These are phyloP conservation scores for Pristiophorus japonicus DNA, from an alignment of 2,113 vertebrate species.

Conservation along the genomic window DNA sequence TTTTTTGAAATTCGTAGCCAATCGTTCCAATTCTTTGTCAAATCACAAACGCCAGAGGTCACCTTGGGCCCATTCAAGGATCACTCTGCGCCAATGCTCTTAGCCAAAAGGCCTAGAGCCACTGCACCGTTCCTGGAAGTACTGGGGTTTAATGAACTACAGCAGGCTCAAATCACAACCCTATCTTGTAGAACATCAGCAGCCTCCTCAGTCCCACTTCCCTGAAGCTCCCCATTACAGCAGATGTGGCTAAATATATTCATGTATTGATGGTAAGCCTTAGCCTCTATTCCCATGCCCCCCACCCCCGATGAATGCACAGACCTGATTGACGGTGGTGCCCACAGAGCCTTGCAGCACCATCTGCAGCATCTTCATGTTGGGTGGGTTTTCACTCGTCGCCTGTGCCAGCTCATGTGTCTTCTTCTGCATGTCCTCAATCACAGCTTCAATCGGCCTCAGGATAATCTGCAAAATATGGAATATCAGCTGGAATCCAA, in stretches of 20 bases:
- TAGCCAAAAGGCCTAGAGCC: no score
- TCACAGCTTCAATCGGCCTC: constrained; percentile 36
- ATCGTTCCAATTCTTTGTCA: no score
- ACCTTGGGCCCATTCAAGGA: no score
- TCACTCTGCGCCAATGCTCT: no score
- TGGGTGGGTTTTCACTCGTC: constrained; percentile 13
- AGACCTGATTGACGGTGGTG: constrained; percentile 37
- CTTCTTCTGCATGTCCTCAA: constrained; percentile 40
- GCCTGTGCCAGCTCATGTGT: constrained; percentile 28
- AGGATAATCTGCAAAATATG: constrained; percentile 24
- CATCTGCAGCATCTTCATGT: constrained; percentile 37
- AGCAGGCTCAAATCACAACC: not conserved
- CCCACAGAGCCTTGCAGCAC: constrained; percentile 38
- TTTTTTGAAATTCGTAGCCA: no score
- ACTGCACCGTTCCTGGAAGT: no score
- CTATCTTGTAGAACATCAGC: not conserved
- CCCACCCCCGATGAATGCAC: not conserved
- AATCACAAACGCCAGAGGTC: no score
- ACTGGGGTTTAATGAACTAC: not conserved
- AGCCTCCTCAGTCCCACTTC: not conserved
- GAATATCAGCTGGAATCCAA: not conserved
- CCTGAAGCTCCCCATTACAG: not conserved
- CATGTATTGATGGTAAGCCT: not conserved
- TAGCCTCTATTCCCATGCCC: not conserved
- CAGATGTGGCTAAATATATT: not conserved